Evolutionary conservation across 1,140 invertebrate genomes (phyloP), one percentile per base, ranked within the genome.

Genomic region (Mya arenaria): DNA sequence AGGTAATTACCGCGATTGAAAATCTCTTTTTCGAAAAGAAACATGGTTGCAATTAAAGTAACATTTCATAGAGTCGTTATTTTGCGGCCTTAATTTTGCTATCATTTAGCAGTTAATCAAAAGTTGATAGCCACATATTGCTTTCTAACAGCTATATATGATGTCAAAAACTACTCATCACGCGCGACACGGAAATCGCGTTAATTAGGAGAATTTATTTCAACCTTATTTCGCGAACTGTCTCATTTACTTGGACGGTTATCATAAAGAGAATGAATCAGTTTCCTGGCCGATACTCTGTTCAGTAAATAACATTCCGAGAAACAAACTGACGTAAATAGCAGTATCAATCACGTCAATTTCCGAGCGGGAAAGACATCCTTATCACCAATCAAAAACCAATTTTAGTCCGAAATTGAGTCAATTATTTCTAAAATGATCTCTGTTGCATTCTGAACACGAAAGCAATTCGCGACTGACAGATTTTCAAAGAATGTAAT

Each of bases 341-440:
- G 52, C 36, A 30, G 77, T 17, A 71, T 71, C 77, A 69, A 80
- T 80, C 77, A 80, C 44, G 65, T 48, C 48, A 60, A 69, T 58
- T 71, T 62, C 65, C 66, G n/a, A 39, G 36, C 56, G n/a, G 77
- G 77, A 80, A 79, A 80, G 34, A 80, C 77, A 71, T 23, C 69
- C 71, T 82, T 82, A 82, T 82, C 79, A 36, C 60, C 68, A 82
- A 82, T 82, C 79, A 73, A 82, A 82, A 82, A 73, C 79, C 68
- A 82, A 82, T 82, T 82, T 73, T 73, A 48, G 30, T 65, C 58
- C 62, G 55, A 82, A 82, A 82, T 73, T 63, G 79, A 82, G 56
- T 71, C 79, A 82, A 82, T 82, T 82, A 82, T 74, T 73, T 74
- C 69, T 55, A 60, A 72, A 82, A 82, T 72, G 79, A 73, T 72